Base-by-base conservation (phyloP, 2,888 invertebrate genomes). In the Caenorhabditis drosophilae region DNA sequence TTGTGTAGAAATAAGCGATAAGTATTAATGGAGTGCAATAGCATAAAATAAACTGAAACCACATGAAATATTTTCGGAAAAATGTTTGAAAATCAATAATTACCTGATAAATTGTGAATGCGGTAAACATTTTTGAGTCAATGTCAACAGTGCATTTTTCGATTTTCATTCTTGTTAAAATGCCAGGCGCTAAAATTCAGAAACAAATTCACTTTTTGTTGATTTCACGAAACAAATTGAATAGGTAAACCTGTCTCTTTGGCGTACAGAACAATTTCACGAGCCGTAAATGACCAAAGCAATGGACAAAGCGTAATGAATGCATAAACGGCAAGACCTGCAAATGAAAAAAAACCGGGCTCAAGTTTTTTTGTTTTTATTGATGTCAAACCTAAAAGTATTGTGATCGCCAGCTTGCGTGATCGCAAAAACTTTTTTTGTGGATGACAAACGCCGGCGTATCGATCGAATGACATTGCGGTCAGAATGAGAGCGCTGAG, bases 71-170 rank as follows among this genome's bases (percentile, higher is more conserved):
- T n/a, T n/a, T n/a, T n/a, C n/a, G n/a, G n/a, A n/a, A n/a, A n/a
- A n/a, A n/a, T n/a, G n/a, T 31, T 31, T 12, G 31, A 31, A 31
- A 31, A 31, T 12, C 7, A 22, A n/a, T n/a, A n/a, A 27, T 50
- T 18, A 59, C 64, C 55, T 66, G 71, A 49, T 72, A 75, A 45
- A 75, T 61, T 9, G 75, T 75, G 45, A 75, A 75, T 0, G 70
- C 60, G 2, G 75, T 72, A 66, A 81, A 81, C 53, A 75, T 68
- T 7, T 55, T 61, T 18, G 70, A 70, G 31, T 70, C 67, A 53
- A 78, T 79, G 38, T 78, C 75, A 20, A 78, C 76, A 53, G 81
- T 81, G 46, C 81, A 81, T 48, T 81, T 81, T 41, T 81, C 81
- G 41, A 81, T 81, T 42, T 76, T 68, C 81, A 81, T 81, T 42